Percentiles rank a stretch among this genome's conserved stretches.
These are phyloP conservation scores for Pseudomyrmex flavicornis DNA, from an alignment of 1,140 invertebrate genomes.

Conservation along the genomic window DNA sequence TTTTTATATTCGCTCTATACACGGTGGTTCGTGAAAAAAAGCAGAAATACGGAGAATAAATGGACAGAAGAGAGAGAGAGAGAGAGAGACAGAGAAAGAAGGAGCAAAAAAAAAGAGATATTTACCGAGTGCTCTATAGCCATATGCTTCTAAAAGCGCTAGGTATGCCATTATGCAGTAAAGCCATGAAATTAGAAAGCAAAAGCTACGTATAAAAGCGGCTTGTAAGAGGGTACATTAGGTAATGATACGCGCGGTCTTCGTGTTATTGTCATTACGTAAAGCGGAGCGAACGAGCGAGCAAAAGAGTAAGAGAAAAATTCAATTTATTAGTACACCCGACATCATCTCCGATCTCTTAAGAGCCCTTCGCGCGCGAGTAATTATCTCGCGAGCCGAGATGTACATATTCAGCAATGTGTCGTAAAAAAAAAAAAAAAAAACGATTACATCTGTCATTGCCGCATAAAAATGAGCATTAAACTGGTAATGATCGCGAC, in stretches of 20 bases:
- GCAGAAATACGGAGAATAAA: no score
- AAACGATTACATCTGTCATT: conserved; percentile 17
- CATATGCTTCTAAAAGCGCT: neutral
- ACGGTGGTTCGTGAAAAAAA: conserved; percentile 5
- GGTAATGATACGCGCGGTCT: conserved; percentile 17
- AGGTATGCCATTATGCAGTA: neutral
- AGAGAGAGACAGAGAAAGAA: neutral
- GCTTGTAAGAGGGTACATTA: conserved; percentile 19
- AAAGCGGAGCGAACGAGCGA: neutral
- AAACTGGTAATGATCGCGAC: neutral
- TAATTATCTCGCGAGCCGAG: conserved; percentile 13
- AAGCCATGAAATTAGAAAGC: conserved; percentile 17
- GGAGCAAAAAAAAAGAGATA: neutral
- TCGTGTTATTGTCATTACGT: conserved; percentile 7
- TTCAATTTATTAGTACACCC: conserved; percentile 38
- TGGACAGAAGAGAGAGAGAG: neutral
- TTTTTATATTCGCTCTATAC: conserved; percentile 33
- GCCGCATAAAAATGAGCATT: neutral
- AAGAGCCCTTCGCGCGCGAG: neutral
- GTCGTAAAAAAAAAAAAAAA: conserved; percentile 1
- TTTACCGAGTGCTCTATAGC: neutral
- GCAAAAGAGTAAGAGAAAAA: neutral
- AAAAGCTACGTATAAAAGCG: conserved; percentile 18
- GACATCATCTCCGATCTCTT: neutral
- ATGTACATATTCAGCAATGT: neutral